Evolutionary conservation across 1,140 invertebrate genomes (phyloP).

Genomic region (Megathymus violae): DNA sequence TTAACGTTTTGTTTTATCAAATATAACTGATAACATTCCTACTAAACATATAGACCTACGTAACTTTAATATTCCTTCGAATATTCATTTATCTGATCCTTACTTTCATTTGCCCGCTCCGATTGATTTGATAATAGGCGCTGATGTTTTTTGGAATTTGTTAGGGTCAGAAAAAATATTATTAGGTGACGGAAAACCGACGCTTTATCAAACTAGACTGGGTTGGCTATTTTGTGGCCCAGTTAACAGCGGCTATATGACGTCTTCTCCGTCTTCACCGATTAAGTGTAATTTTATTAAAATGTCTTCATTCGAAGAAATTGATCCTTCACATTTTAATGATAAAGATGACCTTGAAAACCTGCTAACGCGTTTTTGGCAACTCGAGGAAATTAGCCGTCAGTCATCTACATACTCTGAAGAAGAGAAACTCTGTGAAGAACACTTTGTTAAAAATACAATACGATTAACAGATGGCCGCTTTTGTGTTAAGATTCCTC

Average conservation of each 20-base stretch:
- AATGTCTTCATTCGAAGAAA: background rate
- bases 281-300: slow-evolving; percentile 35
- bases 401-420: slow-evolving; percentile 32
- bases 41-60: slow-evolving; percentile 6
- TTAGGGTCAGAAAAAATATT: slow-evolving; percentile 33
- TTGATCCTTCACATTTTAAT: slow-evolving; percentile 14
- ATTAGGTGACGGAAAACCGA: slow-evolving; percentile 37
- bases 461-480: slow-evolving; percentile 32
- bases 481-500: slow-evolving; percentile 39
- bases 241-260: slow-evolving; percentile 11
- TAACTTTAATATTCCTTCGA: slow-evolving; percentile 34
- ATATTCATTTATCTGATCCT: slow-evolving; percentile 42
- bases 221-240: slow-evolving; percentile 43
- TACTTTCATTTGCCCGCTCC: slow-evolving; percentile 29
- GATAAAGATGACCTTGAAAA: slow-evolving; percentile 29
- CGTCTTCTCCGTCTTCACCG: background rate
- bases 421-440: slow-evolving; percentile 38
- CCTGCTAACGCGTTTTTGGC: slow-evolving; percentile 37
- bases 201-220: slow-evolving; percentile 32
- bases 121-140: slow-evolving; percentile 42
- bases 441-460: slow-evolving; percentile 38
- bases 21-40: slow-evolving; percentile 34
- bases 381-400: slow-evolving; percentile 39
- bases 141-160: slow-evolving; percentile 45
- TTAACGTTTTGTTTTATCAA: slow-evolving; percentile 33